Evolutionary conservation across 2,113 vertebrate species (phyloP).

Genomic region (Hypocryptadius cinnamomeus): DNA sequence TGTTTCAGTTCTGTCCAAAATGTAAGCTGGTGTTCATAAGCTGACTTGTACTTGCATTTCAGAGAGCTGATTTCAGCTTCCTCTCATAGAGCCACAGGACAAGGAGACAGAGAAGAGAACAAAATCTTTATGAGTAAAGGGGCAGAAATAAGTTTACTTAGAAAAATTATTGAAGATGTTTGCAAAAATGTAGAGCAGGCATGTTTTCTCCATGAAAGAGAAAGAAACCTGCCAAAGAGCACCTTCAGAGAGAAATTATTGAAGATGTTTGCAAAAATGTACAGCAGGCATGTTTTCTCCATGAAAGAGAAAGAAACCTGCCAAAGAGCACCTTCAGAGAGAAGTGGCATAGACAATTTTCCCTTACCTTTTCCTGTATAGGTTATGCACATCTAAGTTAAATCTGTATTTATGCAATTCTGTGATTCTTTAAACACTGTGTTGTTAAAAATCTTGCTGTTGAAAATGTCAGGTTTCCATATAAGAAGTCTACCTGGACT

Average conservation of each 20-base stretch:
- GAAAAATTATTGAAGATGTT: neutral
- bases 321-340: neutral
- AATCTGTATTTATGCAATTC: neutral
- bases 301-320: neutral
- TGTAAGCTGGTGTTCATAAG: neutral
- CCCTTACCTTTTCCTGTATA: neutral
- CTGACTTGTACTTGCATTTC: neutral
- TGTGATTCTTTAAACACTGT: neutral
- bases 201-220: neutral
- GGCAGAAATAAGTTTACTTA: neutral
- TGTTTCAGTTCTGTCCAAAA: neutral
- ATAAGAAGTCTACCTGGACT: neutral
- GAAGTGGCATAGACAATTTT: neutral
- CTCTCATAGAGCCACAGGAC: neutral
- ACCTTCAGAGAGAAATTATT: neutral
- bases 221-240: neutral
- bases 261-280: neutral
- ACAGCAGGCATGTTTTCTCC: neutral
- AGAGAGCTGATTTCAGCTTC: neutral
- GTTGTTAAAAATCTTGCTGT: neutral
- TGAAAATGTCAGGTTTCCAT: neutral
- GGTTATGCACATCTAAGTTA: accelerated
- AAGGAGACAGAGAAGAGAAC: neutral
- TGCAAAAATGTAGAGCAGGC: neutral
- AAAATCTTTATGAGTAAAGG: neutral